Evolutionary conservation across 2,797 vertebrate species (phyloP), one percentile per base, ranked within the genome.

Genomic region (Anguilla pacifica): DNA sequence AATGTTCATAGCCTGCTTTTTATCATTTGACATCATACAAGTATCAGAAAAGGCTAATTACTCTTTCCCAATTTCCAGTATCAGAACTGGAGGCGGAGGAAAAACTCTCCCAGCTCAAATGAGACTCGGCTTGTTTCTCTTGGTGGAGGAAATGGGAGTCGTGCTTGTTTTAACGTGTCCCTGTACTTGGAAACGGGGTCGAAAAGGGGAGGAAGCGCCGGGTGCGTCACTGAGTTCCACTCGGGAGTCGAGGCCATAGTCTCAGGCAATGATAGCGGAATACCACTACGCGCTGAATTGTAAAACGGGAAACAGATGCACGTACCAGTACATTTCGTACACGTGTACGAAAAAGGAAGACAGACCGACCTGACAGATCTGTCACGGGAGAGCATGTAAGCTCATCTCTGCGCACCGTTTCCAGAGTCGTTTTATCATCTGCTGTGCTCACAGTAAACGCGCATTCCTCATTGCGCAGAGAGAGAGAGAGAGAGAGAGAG

Each of bases 181-280:
- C 83, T 84, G 53, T 10, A 39, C 84, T 59, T 57, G 31, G 84
- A 85, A 64, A 61, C 35, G 19, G 84, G 55, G 57, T 31, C 31
- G 84, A 57, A 64, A 57, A 59, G 31, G 31, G 31, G 55, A 85
- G 84, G 84, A 85, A 64, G 31, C 31, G 57, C n/a, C 0, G 28
- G 49, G 55, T 59, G 57, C 57, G 84, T 85, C 84, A 85, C 28
- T 9, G 77, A 11, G 77, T 43, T 49, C 77, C 17, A 15, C 53
- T 31, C 3, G 10, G 22, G 49, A 28, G 51, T 84, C 25, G 6
- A 72, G n/a, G 25, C 15, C 11, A 22, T 7, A 28, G 83, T 84
- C 83, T 11, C 3, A 39, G 9, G 55, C 28, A 39, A 11, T 64
- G 9, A 9, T 35, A 61, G 51, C 10, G 31, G 84, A 59, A 61